These are phyloP conservation scores for Choristoneura fumiferana DNA, from an alignment of 1,140 invertebrate genomes.

Conservation along the genomic window DNA sequence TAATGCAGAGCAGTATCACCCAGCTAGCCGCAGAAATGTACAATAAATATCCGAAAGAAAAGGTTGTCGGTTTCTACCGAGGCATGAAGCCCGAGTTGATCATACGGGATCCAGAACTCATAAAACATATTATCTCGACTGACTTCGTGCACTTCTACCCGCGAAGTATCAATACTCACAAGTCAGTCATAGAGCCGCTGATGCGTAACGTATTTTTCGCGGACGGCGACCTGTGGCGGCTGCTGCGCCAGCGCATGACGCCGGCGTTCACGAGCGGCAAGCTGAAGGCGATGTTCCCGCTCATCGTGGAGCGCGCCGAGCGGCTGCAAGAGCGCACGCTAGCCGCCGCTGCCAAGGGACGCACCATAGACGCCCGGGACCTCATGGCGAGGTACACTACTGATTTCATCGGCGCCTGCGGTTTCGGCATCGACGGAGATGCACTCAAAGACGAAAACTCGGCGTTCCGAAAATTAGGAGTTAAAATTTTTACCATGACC, in stretches of 20 bases:
- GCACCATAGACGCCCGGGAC: slow-evolving; percentile 27
- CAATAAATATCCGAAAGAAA: slow-evolving; percentile 12
- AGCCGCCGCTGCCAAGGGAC: slow-evolving; percentile 8
- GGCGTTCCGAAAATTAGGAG: slow-evolving; percentile 65
- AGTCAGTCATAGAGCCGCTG: slow-evolving; percentile 29
- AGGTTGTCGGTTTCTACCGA: slow-evolving; percentile 7
- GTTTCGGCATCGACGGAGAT: slow-evolving; percentile 78
- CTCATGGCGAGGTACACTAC: slow-evolving; percentile 43
- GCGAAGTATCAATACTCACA: slow-evolving; percentile 7
- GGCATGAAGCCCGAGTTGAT: slow-evolving; percentile 41
- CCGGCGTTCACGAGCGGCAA: slow-evolving; percentile 80
- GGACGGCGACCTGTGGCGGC: slow-evolving; percentile 72
- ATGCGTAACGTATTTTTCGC: slow-evolving; percentile 29
- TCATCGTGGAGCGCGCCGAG: slow-evolving; percentile 64
- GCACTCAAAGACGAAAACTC: slow-evolving; percentile 71
- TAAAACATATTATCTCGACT: slow-evolving; percentile 73
- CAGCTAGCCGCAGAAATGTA: background rate
- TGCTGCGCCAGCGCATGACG: slow-evolving; percentile 72
- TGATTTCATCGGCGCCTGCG: slow-evolving; percentile 67
- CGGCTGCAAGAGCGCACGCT: slow-evolving; percentile 38
- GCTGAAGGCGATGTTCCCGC: slow-evolving; percentile 77
- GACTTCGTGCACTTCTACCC: slow-evolving; percentile 74
- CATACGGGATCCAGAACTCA: slow-evolving; percentile 74
- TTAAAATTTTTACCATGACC: slow-evolving; percentile 22
- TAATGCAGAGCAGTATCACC: background rate